Evolutionary conservation across 2,888 invertebrate genomes (phyloP).

Genomic region (Drosophila testacea): DNA sequence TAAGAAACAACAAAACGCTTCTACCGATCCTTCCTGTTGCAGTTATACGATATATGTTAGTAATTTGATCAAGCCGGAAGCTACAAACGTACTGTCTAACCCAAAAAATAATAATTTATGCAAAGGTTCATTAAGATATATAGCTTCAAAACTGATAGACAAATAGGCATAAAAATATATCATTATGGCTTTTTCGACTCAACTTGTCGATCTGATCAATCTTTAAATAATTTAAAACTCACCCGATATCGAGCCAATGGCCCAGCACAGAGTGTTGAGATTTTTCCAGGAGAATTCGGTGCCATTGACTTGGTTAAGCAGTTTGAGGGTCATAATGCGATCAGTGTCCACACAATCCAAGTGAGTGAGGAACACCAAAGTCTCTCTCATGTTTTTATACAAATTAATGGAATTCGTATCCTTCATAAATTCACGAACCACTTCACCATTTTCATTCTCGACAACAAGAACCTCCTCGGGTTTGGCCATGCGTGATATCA

Average conservation of each 20-base stretch:
- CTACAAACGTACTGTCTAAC: too few relatives aligned
- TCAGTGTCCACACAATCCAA: constrained; percentile 99
- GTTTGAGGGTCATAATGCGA: constrained; percentile 99
- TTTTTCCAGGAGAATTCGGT: constrained; percentile 99
- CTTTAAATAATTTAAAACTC: constrained; percentile 19
- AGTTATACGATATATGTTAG: too few relatives aligned
- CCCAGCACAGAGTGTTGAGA: constrained; percentile 99
- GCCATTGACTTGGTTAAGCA: constrained; percentile 99
- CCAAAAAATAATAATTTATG: too few relatives aligned
- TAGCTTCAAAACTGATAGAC: too few relatives aligned
- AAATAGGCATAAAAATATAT: too few relatives aligned
- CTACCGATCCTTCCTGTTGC: too few relatives aligned
- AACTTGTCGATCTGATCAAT: too few relatives aligned
- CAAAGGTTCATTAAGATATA: too few relatives aligned
- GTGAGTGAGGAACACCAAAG: constrained; percentile 98
- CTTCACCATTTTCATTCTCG: constrained; percentile 99
- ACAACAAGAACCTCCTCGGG: constrained; percentile 99
- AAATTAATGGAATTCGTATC: constrained; percentile 99
- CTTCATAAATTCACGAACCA: constrained; percentile 99
- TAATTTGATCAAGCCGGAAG: too few relatives aligned
- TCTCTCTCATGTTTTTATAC: constrained; percentile 99
- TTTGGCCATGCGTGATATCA: constrained; percentile 99
- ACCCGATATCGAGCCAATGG: constrained; percentile 99
- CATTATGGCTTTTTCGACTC: too few relatives aligned
- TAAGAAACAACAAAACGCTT: too few relatives aligned